Evolutionary conservation across 2,888 invertebrate genomes (phyloP).

Genomic region (Pseudococcus viburni): DNA sequence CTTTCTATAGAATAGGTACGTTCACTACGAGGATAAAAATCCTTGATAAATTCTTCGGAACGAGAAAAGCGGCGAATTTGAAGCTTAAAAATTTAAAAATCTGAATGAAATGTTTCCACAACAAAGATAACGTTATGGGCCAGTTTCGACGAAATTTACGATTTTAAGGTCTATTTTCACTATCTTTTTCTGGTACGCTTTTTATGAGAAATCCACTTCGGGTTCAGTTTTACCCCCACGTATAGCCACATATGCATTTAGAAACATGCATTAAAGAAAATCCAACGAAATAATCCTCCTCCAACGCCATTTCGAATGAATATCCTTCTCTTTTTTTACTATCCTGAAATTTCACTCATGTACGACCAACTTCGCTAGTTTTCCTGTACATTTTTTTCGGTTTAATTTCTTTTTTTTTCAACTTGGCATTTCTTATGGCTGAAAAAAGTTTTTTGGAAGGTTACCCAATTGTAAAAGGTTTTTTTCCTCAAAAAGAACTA

Average conservation of each 20-base stretch:
- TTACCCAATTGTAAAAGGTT: background rate
- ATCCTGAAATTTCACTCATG: background rate
- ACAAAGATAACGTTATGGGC: background rate
- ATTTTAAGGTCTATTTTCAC: background rate
- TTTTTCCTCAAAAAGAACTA: background rate
- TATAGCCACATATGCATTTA: background rate
- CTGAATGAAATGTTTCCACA: background rate
- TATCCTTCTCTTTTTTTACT: background rate
- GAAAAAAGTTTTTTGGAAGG: conserved; percentile 26
- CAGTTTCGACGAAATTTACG: background rate
- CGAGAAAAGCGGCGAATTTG: background rate
- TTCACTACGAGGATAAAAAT: too few relatives aligned
- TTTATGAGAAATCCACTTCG: background rate
- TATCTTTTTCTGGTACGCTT: background rate
- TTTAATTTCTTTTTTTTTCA: conserved; percentile 14
- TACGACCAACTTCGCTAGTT: background rate
- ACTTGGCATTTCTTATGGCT: conserved; percentile 1
- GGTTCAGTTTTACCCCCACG: background rate
- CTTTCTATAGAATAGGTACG: too few relatives aligned
- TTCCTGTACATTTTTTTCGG: background rate
- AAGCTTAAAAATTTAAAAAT: background rate
- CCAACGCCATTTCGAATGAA: background rate
- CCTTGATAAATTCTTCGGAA: too few relatives aligned
- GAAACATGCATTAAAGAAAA: background rate
- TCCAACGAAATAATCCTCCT: conserved; percentile 1